Evolutionary conservation across 1,140 invertebrate genomes (phyloP), one percentile per base, ranked within the genome.

Genomic region (Anadara kagoshimensis): DNA sequence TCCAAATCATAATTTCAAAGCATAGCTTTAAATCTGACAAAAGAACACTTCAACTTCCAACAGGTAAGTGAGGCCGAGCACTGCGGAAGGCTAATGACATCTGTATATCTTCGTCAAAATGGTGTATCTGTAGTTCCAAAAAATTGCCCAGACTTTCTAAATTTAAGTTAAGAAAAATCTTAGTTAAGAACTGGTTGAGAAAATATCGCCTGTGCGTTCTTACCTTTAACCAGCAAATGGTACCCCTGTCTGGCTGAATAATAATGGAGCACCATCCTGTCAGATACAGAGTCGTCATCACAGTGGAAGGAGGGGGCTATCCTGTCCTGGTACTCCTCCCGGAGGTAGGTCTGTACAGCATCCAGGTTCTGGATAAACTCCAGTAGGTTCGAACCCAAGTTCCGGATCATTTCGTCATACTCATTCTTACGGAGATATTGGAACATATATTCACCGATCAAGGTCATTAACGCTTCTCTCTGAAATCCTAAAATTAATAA

Each of bases 331-430:
- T 75, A 82, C 16, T 80, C 76, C 18, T 77, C 70, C 18, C 70
- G 76, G 3, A 75, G 44, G 43, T 82, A 74, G 7, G 57, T 70
- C 67, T 83, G 82, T 4, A 83, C 59, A 43, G 70, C 82, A 65
- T 83, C 82, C 16, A 83, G 54, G 63, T 83, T 83, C 68, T 83
- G 77, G 4, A 83, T 26, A 62, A 83, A 83, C 44, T 82, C 80
- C 47, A 83, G 73, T n/a, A 82, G 70, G 51, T 83, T 83, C 43
- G 61, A 64, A 14, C 80, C 82, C 2, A 83, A 64, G 53, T 82
- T 80, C 0, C 82, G 64, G n/a, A 83, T 63, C n/a, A 83, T 49
- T 67, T 82, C 82, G 45, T 82, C 80, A 66, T 82, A 79, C 2
- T 78, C 80, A 69, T 70, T 71, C 14, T 71, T 66, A 24, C 64